phyloP scores from a whole-genome alignment of 2,113 vertebrate species.

The Phalacrocorax pelagicus region DNA sequence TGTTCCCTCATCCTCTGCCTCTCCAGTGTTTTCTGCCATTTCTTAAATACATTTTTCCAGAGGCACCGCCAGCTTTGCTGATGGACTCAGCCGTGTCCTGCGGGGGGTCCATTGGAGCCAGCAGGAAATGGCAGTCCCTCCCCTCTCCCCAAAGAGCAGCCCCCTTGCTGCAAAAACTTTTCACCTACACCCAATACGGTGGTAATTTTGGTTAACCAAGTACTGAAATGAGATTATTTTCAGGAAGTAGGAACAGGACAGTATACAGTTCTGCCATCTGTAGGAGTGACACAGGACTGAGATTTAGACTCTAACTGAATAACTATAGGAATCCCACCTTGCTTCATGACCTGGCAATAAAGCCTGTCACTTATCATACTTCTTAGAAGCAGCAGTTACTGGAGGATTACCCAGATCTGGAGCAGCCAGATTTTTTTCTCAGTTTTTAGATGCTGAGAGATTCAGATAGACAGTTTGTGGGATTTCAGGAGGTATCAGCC shows the following conservation, averaged over 20 bases:
- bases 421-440: neutral
- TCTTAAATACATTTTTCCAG: neutral
- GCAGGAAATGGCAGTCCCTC: neutral
- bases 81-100: neutral
- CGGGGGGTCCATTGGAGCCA: neutral
- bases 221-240: neutral
- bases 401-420: neutral
- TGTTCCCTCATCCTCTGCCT: neutral
- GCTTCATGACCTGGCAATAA: neutral
- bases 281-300: neutral
- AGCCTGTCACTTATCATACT: neutral
- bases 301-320: neutral
- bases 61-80: neutral
- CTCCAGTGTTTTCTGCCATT: neutral
- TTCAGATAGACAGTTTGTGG: neutral
- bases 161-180: neutral
- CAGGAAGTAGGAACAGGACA: neutral
- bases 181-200: neutral
- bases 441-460: neutral
- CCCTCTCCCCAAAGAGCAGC: neutral
- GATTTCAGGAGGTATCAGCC: neutral
- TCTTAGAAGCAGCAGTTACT: neutral
- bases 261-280: neutral
- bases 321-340: neutral
- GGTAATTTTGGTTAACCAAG: neutral